Conservation (phyloP, 2,888 invertebrate genomes). For the Chymomyza procnemis region DNA sequence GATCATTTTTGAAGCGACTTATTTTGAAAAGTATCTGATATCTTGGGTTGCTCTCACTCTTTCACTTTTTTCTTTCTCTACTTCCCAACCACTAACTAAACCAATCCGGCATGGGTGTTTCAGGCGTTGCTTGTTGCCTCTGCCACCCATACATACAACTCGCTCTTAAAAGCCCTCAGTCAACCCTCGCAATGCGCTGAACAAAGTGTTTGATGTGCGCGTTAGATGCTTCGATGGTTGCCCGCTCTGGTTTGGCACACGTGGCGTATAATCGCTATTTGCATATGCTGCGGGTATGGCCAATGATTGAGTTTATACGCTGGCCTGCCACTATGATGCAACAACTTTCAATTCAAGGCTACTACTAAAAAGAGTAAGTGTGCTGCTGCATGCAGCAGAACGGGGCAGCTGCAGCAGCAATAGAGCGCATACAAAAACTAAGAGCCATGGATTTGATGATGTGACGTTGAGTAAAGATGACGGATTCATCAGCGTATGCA, state of each 20-base stretch:
- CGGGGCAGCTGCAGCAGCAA: neutral
- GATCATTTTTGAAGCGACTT: too few relatives aligned
- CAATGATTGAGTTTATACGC: neutral
- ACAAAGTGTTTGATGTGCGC: conserved; percentile 9
- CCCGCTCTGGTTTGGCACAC: neutral
- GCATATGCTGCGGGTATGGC: conserved; percentile 2
- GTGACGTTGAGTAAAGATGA: conserved; percentile 76
- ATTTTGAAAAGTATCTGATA: too few relatives aligned
- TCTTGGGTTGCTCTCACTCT: too few relatives aligned
- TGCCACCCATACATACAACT: too few relatives aligned
- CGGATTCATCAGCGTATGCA: conserved; percentile 76
- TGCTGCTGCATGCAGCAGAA: too few relatives aligned
- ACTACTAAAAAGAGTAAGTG: neutral
- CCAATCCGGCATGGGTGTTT: too few relatives aligned
- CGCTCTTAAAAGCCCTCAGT: too few relatives aligned
- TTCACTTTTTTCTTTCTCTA: too few relatives aligned
- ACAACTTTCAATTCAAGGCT: neutral
- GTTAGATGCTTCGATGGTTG: neutral
- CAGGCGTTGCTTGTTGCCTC: too few relatives aligned
- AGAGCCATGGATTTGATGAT: conserved; percentile 73
- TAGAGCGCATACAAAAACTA: conserved; percentile 45
- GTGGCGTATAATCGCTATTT: conserved; percentile 9
- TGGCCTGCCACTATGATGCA: neutral
- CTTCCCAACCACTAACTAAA: too few relatives aligned
- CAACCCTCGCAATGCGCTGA: neutral